phyloP scores from a whole-genome alignment of 1,140 invertebrate species.

The Nephila pilipes region DNA sequence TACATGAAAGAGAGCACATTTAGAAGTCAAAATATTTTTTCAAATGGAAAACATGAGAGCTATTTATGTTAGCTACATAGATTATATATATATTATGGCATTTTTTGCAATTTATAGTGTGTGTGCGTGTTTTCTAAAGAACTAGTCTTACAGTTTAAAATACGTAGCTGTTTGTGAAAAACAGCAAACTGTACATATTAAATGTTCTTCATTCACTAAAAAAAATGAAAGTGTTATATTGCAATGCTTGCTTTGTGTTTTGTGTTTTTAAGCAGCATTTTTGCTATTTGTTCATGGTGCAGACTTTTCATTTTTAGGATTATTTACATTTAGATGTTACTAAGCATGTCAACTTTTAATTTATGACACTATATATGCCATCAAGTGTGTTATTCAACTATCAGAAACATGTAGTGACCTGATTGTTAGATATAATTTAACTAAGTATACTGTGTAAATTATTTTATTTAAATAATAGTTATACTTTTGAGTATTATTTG shows the following conservation, averaged over 20 bases:
- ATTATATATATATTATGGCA: neutral
- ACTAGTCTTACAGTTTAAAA: neutral
- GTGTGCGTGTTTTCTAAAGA: neutral
- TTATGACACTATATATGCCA: too few relatives aligned
- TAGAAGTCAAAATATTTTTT: slow-evolving; percentile 47
- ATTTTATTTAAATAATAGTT: too few relatives aligned
- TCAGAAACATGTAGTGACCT: too few relatives aligned
- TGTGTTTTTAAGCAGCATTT: neutral
- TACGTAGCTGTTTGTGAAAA: neutral
- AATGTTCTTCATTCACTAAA: neutral
- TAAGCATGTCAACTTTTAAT: too few relatives aligned
- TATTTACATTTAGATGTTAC: too few relatives aligned
- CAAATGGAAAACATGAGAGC: slow-evolving; percentile 33
- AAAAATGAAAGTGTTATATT: neutral
- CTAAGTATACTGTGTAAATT: too few relatives aligned
- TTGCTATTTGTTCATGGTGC: neutral
- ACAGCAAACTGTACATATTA: neutral
- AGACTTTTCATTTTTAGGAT: neutral
- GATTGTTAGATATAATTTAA: too few relatives aligned
- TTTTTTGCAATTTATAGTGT: neutral
- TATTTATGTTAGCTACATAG: slow-evolving; percentile 52
- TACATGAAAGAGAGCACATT: slow-evolving; percentile 55
- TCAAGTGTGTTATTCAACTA: too few relatives aligned
- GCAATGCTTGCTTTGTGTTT: slow-evolving; percentile 2
- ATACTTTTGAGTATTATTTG: too few relatives aligned